Conservation (phyloP, 2,797 vertebrate species). For the Pristis pectinata region DNA sequence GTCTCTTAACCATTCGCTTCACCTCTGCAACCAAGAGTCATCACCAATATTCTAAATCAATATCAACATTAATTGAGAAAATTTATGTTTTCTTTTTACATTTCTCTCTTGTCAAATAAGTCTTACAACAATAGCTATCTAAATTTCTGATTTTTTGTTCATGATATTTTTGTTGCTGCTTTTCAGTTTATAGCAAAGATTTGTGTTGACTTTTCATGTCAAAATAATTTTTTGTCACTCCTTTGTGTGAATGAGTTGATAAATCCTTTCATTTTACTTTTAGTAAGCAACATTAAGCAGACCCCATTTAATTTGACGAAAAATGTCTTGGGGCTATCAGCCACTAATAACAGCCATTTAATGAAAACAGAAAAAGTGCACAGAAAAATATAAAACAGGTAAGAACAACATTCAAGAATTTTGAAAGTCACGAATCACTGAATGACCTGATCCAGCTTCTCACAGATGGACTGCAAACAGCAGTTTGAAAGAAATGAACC, state of each 20-base stretch:
- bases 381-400: slow-evolving; percentile 36
- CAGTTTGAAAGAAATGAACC: slow-evolving; percentile 2
- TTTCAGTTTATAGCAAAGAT: neutral
- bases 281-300: neutral
- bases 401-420: slow-evolving; percentile 30
- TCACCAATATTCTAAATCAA: neutral
- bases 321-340: slow-evolving; percentile 25
- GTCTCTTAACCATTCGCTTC: neutral
- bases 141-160: neutral
- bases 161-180: neutral
- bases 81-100: neutral
- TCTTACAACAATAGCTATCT: neutral
- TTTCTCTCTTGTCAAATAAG: neutral
- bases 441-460: slow-evolving; percentile 25
- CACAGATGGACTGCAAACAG: neutral
- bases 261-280: slow-evolving; percentile 21
- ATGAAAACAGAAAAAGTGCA: slow-evolving; percentile 25
- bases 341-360: slow-evolving; percentile 32
- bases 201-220: neutral
- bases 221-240: neutral
- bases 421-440: slow-evolving; percentile 26
- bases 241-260: neutral
- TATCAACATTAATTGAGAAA: neutral
- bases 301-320: neutral
- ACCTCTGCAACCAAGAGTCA: neutral